Evolutionary conservation across 2,113 vertebrate genomes (phyloP).

Genomic region (Egretta garzetta): DNA sequence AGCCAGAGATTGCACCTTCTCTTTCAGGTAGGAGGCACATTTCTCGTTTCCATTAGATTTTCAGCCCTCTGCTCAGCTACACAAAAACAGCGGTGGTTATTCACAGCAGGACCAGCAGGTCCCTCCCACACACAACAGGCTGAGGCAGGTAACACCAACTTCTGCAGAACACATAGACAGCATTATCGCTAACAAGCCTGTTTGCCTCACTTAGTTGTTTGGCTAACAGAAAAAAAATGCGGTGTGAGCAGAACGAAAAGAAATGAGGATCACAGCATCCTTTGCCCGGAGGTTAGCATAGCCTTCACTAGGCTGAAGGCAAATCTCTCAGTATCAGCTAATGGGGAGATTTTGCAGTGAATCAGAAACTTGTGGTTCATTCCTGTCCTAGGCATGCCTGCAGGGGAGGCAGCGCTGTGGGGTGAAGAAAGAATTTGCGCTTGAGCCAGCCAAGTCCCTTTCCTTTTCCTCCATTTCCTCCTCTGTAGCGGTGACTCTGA

Average conservation of each 20-base stretch:
- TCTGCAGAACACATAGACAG: not conserved
- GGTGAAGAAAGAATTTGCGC: not conserved
- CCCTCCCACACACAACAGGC: not conserved
- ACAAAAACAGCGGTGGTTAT: not conserved
- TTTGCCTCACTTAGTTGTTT: not conserved
- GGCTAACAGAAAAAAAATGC: not conserved
- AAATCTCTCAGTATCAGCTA: not conserved
- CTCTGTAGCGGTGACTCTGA: not conserved
- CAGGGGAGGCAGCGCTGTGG: not conserved
- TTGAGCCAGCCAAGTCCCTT: not conserved
- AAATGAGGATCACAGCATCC: not conserved
- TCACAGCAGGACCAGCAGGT: slow-evolving; percentile 30
- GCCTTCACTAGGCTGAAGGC: not conserved
- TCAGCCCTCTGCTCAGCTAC: not conserved
- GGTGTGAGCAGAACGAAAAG: not conserved
- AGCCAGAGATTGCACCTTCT: not conserved
- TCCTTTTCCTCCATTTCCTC: not conserved
- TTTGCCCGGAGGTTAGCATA: not conserved
- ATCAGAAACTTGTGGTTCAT: not conserved
- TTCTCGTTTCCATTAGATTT: not conserved
- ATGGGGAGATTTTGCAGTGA: not conserved
- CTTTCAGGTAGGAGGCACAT: not conserved
- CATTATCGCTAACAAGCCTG: not conserved
- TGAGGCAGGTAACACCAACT: slow-evolving; percentile 9
- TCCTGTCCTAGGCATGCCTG: not conserved